Percentiles rank a stretch among this genome's conserved stretches.
phyloP scores from a whole-genome alignment of 1,140 invertebrate species.

The Nasonia giraulti region DNA sequence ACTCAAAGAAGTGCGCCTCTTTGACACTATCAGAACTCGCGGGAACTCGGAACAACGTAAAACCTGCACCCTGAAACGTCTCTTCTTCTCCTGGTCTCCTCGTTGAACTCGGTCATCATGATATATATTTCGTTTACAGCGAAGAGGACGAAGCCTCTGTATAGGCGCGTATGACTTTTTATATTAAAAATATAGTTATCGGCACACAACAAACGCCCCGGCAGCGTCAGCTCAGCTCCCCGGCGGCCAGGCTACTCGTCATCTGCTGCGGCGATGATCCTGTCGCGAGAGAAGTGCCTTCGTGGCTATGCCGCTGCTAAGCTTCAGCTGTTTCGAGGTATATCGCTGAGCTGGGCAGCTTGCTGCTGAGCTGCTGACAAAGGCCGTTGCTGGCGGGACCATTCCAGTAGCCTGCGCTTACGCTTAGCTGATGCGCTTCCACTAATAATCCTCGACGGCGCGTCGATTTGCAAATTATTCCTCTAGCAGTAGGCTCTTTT shows the following conservation, averaged over 20 bases:
- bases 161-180: neutral
- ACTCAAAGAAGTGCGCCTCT: neutral
- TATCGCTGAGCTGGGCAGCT: neutral
- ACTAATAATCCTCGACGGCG: too few relatives aligned
- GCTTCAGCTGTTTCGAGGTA: neutral
- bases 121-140: neutral
- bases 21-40: neutral
- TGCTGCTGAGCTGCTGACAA: neutral
- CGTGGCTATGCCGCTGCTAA: neutral
- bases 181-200: neutral
- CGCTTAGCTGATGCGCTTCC: neutral
- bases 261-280: slow-evolving; percentile 67
- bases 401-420: slow-evolving; percentile 31
- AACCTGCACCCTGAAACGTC: neutral
- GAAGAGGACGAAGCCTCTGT: too few relatives aligned
- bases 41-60: neutral
- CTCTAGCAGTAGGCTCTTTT: too few relatives aligned
- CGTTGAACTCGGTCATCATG: slow-evolving; percentile 33
- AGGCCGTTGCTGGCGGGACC: slow-evolving; percentile 5
- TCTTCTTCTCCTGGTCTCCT: slow-evolving; percentile 44
- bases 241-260: slow-evolving; percentile 68
- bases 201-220: slow-evolving; percentile 55
- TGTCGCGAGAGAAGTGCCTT: slow-evolving; percentile 57
- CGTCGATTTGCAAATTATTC: too few relatives aligned
- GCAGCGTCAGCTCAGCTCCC: slow-evolving; percentile 61